phyloP scores from a whole-genome alignment of 2,797 vertebrate species.

The Anniella stebbinsi region DNA sequence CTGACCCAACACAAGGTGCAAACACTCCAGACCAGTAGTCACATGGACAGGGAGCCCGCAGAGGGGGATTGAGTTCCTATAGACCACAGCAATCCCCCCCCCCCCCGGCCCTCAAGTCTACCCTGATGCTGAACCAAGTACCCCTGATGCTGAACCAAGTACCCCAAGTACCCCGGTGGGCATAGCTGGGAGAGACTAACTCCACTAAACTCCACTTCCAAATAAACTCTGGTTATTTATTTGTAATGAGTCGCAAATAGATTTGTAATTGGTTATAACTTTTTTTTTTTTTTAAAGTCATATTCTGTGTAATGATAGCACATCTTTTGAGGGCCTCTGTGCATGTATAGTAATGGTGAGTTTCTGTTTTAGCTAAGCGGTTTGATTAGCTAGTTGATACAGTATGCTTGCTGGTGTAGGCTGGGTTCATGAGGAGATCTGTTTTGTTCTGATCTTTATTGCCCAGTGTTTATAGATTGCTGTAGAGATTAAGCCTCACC shows the following conservation, averaged over 20 bases:
- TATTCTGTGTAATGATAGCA: background rate
- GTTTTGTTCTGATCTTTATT: background rate
- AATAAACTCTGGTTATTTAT: background rate
- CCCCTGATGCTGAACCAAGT: too few relatives aligned
- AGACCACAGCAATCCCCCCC: too few relatives aligned
- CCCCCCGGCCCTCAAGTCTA: too few relatives aligned
- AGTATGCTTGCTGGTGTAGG: background rate
- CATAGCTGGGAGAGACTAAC: too few relatives aligned
- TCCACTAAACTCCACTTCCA: background rate
- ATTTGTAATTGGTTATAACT: background rate
- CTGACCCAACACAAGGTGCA: too few relatives aligned
- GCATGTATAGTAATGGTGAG: background rate
- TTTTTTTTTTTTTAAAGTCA: background rate
- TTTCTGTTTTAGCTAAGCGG: background rate
- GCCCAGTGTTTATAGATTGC: background rate
- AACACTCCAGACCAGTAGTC: too few relatives aligned
- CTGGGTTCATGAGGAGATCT: background rate
- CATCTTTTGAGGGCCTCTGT: background rate
- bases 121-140: too few relatives aligned
- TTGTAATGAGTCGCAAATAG: too few relatives aligned
- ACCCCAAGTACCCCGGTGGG: too few relatives aligned
- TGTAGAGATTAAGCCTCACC: background rate
- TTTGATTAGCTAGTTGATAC: background rate
- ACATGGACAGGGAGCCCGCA: too few relatives aligned
- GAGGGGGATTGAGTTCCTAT: too few relatives aligned